A percentile compares a stretch with the other conserved stretches of the same genome.
Evolutionary conservation across 1,140 invertebrate species (phyloP).

Genomic region (Propsilocerus akamusi): DNA sequence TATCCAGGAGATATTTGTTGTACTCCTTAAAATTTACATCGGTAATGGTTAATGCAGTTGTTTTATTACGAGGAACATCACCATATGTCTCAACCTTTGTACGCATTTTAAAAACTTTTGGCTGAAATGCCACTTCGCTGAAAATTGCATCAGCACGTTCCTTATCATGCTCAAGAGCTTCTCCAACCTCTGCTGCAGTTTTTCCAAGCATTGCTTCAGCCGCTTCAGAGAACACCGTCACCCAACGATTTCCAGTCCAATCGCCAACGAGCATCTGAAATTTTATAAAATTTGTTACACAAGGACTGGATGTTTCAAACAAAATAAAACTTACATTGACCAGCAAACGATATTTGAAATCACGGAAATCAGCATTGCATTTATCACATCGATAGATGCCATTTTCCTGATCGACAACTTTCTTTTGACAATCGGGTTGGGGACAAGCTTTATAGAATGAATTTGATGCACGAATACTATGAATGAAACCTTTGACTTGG

Average conservation of each 20-base stretch:
- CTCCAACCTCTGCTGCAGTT: slow-evolving; percentile 61
- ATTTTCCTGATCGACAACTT: slow-evolving; percentile 74
- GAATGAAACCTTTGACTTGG: slow-evolving; percentile 44
- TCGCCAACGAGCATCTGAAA: slow-evolving; percentile 61
- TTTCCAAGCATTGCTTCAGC: slow-evolving; percentile 63
- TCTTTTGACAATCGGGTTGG: slow-evolving; percentile 75
- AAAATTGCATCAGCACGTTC: slow-evolving; percentile 40
- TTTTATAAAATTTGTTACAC: slow-evolving; percentile 23
- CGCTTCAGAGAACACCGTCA: slow-evolving; percentile 74
- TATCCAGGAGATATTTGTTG: slow-evolving; percentile 43
- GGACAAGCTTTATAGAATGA: slow-evolving; percentile 82
- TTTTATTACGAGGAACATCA: slow-evolving; percentile 69
- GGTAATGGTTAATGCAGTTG: slow-evolving; percentile 40
- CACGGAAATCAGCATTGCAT: slow-evolving; percentile 65
- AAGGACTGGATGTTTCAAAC: slow-evolving; percentile 9
- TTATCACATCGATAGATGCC: slow-evolving; percentile 88
- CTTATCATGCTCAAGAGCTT: slow-evolving; percentile 39
- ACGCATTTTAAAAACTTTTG: slow-evolving; percentile 62
- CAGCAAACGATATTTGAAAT: slow-evolving; percentile 74
- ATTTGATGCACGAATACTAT: slow-evolving; percentile 41
- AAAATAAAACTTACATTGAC: slow-evolving; percentile 40
- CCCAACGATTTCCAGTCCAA: slow-evolving; percentile 61
- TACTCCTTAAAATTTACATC: slow-evolving; percentile 60
- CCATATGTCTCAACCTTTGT: slow-evolving; percentile 82
- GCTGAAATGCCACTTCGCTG: slow-evolving; percentile 53